Conservation (phyloP, 2,888 invertebrate genomes). For the Aspidapion aeneum region DNA sequence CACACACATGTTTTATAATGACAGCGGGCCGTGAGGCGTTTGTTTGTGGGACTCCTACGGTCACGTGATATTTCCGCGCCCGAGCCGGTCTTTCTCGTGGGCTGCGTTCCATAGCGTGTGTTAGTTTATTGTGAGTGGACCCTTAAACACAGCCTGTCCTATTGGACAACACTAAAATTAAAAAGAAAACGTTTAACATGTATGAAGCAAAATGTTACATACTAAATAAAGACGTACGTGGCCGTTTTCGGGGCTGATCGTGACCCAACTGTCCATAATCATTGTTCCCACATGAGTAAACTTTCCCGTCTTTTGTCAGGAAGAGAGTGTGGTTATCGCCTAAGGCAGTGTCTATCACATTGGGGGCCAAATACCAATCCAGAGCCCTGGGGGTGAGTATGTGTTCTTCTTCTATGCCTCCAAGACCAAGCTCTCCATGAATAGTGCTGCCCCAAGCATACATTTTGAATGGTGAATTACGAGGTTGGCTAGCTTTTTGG, state of each 20-base stretch:
- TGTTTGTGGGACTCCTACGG: too few relatives aligned
- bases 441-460: conserved; percentile 76
- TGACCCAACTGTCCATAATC: conserved; percentile 90
- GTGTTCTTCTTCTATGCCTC: conserved; percentile 71
- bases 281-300: conserved; percentile 92
- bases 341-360: conserved; percentile 61
- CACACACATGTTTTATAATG: too few relatives aligned
- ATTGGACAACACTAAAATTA: too few relatives aligned
- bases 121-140: too few relatives aligned
- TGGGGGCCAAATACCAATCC: conserved; percentile 58
- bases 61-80: too few relatives aligned
- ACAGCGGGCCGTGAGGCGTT: too few relatives aligned
- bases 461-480: conserved; percentile 47
- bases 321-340: conserved; percentile 82
- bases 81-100: too few relatives aligned
- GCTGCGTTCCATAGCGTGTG: too few relatives aligned
- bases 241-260: conserved; percentile 59
- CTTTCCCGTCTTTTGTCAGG: conserved; percentile 69
- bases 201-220: conserved; percentile 46
- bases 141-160: too few relatives aligned
- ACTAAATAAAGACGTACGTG: conserved; percentile 63
- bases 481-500: too few relatives aligned
- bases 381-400: conserved; percentile 59
- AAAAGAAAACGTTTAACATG: not conserved
- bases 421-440: conserved; percentile 75